Conservation (phyloP, 2,888 invertebrate genomes). For the Encarsia formosa region DNA sequence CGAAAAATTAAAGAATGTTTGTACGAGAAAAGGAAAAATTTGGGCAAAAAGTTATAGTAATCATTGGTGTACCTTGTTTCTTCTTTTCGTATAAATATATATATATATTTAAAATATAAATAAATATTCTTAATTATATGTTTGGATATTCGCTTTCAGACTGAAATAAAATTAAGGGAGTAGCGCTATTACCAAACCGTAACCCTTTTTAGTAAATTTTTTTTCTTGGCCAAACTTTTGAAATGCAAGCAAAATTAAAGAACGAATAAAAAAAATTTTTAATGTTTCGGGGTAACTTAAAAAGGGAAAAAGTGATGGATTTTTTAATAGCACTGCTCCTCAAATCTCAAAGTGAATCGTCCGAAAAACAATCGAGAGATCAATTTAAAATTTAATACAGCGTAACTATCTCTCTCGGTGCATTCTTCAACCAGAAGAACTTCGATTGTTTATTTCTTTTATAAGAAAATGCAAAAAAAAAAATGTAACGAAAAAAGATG, state of each 20-base stretch:
- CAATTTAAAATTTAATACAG: constrained; percentile 32
- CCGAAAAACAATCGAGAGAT: constrained; percentile 18
- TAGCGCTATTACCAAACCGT: constrained; percentile 13
- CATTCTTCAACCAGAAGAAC: constrained; percentile 25
- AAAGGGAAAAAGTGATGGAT: neutral
- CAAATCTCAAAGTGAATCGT: constrained; percentile 16
- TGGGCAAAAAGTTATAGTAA: constrained; percentile 30
- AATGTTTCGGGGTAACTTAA: constrained; percentile 14
- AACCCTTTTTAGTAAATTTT: neutral
- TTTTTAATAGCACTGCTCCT: constrained; percentile 14
- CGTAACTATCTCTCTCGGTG: constrained; percentile 32
- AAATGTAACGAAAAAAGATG: constrained; percentile 10
- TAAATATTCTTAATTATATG: constrained; percentile 24
- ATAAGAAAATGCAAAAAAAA: constrained; percentile 11
- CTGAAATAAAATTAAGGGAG: constrained; percentile 6
- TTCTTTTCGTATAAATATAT: constrained; percentile 35
- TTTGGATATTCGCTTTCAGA: constrained; percentile 18
- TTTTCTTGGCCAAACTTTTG: constrained; percentile 1
- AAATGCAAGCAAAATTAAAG: constrained; percentile 18
- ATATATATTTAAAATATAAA: constrained; percentile 25
- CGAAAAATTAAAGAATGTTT: constrained; percentile 22
- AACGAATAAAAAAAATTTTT: neutral
- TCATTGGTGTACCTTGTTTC: constrained; percentile 36
- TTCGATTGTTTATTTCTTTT: constrained; percentile 27
- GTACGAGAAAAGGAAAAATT: constrained; percentile 28